These are phyloP conservation scores for Myocastor coypus DNA, from an alignment of 2,113 vertebrate genomes.

Conservation along the genomic window DNA sequence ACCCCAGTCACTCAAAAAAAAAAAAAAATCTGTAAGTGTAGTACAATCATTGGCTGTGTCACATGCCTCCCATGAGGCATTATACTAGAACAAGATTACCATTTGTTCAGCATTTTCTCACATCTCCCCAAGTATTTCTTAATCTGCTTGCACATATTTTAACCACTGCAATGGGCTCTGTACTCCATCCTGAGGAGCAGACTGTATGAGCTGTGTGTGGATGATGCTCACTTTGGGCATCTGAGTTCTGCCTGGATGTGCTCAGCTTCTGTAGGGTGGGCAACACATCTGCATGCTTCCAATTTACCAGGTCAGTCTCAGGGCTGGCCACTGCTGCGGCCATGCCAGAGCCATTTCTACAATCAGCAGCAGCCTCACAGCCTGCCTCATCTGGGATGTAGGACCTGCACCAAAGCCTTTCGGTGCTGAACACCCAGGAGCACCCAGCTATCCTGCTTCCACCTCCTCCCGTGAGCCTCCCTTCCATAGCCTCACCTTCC, in stretches of 20 bases:
- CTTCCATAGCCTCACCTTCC: neutral
- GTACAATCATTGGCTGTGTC: neutral
- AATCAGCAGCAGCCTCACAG: neutral
- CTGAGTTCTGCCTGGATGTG: neutral
- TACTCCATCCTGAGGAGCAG: neutral
- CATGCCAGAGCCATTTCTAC: neutral
- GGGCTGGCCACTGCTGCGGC: too few relatives aligned
- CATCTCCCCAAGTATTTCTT: neutral
- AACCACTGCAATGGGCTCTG: neutral
- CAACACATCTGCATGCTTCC: neutral
- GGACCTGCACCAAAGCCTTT: neutral
- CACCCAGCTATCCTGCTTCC: neutral
- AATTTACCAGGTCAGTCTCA: too few relatives aligned
- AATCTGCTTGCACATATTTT: neutral
- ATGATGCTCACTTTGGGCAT: neutral
- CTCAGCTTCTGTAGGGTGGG: neutral
- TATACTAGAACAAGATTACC: neutral
- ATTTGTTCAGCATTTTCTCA: neutral
- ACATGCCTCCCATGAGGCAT: neutral
- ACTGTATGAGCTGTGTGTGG: neutral
- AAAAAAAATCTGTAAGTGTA: neutral
- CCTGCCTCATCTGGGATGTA: neutral
- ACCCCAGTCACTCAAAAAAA: conserved; percentile 37
- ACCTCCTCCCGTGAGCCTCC: neutral
- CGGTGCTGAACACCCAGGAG: neutral